These are phyloP conservation scores for Eospalax fontanierii DNA, from an alignment of 2,797 vertebrate genomes.

Conservation along the genomic window DNA sequence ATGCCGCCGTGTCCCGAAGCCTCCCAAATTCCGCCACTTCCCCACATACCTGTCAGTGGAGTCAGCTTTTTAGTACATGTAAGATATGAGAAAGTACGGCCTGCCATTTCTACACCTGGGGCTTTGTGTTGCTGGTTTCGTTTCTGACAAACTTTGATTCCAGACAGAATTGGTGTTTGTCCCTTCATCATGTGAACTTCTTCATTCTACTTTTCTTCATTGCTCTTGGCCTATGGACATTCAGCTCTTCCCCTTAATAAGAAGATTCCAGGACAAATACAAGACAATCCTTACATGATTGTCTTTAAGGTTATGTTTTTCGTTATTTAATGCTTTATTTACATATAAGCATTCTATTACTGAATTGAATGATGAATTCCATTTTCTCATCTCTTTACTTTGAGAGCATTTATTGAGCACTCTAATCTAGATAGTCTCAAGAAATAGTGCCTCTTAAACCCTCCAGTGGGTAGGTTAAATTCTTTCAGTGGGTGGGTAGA, in stretches of 20 bases:
- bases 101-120: neutral
- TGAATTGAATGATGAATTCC: neutral
- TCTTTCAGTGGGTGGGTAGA: neutral
- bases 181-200: neutral
- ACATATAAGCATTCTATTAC: neutral
- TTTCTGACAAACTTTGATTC: neutral
- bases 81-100: neutral
- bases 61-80: neutral
- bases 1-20: neutral
- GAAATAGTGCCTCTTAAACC: neutral
- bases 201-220: slow-evolving; percentile 9
- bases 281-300: neutral
- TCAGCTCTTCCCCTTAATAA: neutral
- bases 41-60: neutral
- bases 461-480: too few species aligned
- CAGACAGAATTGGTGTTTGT: neutral
- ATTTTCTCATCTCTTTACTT: neutral
- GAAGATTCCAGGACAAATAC: neutral
- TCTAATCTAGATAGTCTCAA: neutral
- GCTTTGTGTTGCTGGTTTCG: neutral
- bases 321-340: neutral
- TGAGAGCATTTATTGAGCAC: neutral
- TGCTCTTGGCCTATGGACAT: neutral
- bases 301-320: neutral
- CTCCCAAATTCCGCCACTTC: neutral